Evolutionary conservation across 2,888 invertebrate genomes (phyloP), one percentile per base, ranked within the genome.

Genomic region (Erpobdella octoculata): DNA sequence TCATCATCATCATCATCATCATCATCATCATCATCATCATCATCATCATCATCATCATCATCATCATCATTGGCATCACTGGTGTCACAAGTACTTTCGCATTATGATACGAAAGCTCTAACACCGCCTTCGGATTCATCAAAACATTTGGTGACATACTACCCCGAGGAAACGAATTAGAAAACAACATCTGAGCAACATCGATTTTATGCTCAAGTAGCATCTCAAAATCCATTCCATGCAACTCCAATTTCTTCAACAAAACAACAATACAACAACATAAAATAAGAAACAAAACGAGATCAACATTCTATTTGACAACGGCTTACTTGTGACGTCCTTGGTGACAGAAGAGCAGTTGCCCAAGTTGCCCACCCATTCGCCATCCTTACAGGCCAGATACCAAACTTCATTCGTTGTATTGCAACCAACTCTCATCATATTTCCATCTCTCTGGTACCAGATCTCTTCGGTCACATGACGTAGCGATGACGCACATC

Each of bases 381-480:
- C 33, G 62, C 33, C n/a, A 15, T n/a, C 62, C 18, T 35, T 62
- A 35, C 62, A 62, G 62, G 31, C 35, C 35, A 62, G 62, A 12
- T 31, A 33, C 33, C 33, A 62, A n/a, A 62, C 31, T 9, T 62
- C 62, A 6, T 62, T 31, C n/a, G 62, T 33, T 28, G 33, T 2
- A 35, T 62, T 62, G 35, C 62, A 62, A 8, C 62, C 62, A 6
- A 62, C 35, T 35, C 33, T 62, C 62, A 62, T 62, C 8, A 62
- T 35, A 28, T 5, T 62, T 6, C 62, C 62, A n/a, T 35, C 35
- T n/a, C 62, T 62, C 62, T 62, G 33, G 9, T 8, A 33, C 62
- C 62, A 62, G 31, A 33, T 31, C 31, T 62, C 35, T 31, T 35
- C 62, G 15, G 8, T 53, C 21, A 53, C 53, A 21, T n/a, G 9